Evolutionary conservation across 1,140 invertebrate species (phyloP), one percentile per base, ranked within the genome.

Genomic region (Drosophila triauraria): DNA sequence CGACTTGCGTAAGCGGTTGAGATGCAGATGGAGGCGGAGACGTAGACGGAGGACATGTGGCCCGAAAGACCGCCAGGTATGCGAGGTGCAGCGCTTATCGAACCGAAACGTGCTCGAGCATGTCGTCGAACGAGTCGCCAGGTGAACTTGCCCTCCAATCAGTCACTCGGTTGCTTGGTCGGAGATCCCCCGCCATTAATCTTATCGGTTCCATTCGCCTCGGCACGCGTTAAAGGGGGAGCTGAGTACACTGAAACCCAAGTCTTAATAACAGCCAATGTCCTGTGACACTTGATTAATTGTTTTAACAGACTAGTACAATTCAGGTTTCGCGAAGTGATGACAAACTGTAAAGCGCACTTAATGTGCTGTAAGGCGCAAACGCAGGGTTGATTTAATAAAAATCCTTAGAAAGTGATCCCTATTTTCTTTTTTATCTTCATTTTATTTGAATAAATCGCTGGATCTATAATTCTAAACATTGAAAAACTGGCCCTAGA

Each of bases 1-100:
- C 59, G 65, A 79, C 48, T 88, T 88, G 69, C 84, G 84, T 88
- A 88, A 88, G 85, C 84, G 78, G 58, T 44, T 46, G 60, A 50
- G 44, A 60, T 58, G 27, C 27, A 30, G 27, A 30, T 30, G 58
- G 60, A 51, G 46, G 17, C n/a, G 23, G 40, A 67, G 38, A 32
- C 20, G 20, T 32, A 17, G 27, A 4, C 13, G 13, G 23, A 63
- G 53, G 64, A 64, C 69, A 64, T 63, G 65, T 62, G 61, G 58
- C 54, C 59, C 40, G 23, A 53, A 65, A 64, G 63, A 35, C 48
- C 56, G 68, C 38, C 32, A 40, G 35, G 60, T 30, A 61, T 78
- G 38, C 59, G 15, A 58, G 47, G 35, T 57, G 38, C 58, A 68
- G 80, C 61, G 72, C 78, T 70, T 69, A 85, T 80, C 75, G 63